phyloP scores from a whole-genome alignment of 92 coral and sea anemone genomes.

The Umimayanthus chanpuru region DNA sequence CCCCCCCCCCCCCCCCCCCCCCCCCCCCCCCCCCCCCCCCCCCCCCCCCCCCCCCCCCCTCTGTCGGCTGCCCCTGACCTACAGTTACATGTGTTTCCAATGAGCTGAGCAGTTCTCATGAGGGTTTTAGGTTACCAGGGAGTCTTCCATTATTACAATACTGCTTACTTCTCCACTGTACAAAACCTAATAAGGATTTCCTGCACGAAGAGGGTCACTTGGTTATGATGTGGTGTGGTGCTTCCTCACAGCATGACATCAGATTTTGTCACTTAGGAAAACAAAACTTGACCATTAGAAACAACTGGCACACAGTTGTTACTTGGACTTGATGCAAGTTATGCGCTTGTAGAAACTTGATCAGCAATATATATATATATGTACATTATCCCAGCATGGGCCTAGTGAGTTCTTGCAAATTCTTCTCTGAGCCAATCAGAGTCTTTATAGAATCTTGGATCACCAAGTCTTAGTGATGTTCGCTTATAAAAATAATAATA shows the following conservation, averaged over 20 bases:
- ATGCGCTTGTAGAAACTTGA: not conserved
- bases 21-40: no score
- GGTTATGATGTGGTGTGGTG: not conserved
- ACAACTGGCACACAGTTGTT: not conserved
- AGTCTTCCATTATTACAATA: no score
- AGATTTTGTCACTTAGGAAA: not conserved
- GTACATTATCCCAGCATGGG: not conserved
- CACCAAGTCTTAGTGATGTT: conserved; percentile 93
- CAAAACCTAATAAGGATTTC: not conserved
- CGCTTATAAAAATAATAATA: conserved; percentile 97
- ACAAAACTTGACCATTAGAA: not conserved
- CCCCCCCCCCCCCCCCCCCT: no score
- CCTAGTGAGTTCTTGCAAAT: conserved; percentile 92
- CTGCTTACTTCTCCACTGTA: not conserved
- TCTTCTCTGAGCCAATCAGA: conserved; percentile 95
- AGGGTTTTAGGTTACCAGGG: no score
- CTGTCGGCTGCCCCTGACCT: no score
- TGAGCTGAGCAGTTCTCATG: no score
- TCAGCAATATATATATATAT: not conserved
- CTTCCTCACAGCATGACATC: not conserved
- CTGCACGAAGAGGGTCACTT: not conserved
- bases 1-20: no score
- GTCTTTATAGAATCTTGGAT: conserved; percentile 96
- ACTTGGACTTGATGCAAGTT: not conserved
- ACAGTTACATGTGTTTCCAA: no score